phyloP scores from a whole-genome alignment of 2,113 vertebrate species.

The Pollimyrus isidori region DNA sequence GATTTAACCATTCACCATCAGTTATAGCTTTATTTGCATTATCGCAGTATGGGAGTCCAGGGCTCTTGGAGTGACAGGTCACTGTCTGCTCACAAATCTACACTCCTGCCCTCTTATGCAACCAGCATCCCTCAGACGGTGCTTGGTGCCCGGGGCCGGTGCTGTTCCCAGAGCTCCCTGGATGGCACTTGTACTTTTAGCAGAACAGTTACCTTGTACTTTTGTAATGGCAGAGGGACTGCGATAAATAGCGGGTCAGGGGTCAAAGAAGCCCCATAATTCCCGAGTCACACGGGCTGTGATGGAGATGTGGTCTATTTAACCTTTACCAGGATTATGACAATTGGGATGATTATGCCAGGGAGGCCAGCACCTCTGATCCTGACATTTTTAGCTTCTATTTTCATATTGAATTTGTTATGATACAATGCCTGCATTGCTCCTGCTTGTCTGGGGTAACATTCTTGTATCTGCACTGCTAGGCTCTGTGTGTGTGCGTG shows the following conservation, averaged over 20 bases:
- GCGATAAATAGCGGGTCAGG: background rate
- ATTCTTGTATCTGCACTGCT: background rate
- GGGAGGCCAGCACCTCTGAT: background rate
- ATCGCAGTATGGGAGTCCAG: too few relatives aligned
- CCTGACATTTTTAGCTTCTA: background rate
- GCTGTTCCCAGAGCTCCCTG: background rate
- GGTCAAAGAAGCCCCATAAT: background rate
- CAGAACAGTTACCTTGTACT: too few relatives aligned
- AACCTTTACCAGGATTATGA: background rate
- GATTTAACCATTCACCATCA: too few relatives aligned
- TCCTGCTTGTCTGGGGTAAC: background rate
- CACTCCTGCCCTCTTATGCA: background rate
- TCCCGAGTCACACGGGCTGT: background rate
- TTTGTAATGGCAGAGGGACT: too few relatives aligned
- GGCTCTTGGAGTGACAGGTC: too few relatives aligned
- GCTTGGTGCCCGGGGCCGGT: background rate
- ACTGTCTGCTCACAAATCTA: background rate
- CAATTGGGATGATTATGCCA: background rate
- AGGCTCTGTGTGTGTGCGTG: background rate
- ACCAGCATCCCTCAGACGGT: background rate
- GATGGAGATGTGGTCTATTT: background rate
- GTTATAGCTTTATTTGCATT: too few relatives aligned
- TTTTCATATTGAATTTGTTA: background rate
- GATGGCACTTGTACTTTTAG: too few relatives aligned
- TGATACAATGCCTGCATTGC: background rate